These are phyloP conservation scores for Synergus laeviventris DNA, from an alignment of 2,888 invertebrate species.

Conservation along the genomic window DNA sequence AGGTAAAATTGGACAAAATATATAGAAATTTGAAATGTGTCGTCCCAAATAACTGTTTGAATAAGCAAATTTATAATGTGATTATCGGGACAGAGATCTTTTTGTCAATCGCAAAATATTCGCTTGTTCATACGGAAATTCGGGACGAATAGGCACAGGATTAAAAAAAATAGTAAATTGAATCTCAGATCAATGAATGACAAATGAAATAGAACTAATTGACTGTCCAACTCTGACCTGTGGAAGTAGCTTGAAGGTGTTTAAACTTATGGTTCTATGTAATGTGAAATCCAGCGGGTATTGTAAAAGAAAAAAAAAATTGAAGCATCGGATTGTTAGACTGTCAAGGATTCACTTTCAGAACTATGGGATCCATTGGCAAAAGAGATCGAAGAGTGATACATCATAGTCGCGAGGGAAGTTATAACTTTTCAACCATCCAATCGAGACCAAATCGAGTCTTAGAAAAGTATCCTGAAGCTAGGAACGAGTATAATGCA, in stretches of 20 bases:
- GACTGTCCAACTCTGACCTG: constrained; percentile 14
- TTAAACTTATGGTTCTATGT: neutral
- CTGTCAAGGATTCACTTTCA: constrained; percentile 71
- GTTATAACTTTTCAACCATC: constrained; percentile 68
- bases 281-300: constrained; percentile 3
- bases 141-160: no score
- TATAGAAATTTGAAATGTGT: neutral
- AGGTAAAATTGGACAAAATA: neutral
- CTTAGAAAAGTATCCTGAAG: constrained; percentile 67
- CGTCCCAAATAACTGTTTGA: no score
- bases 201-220: neutral
- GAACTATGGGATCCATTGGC: constrained; percentile 72
- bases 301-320: constrained; percentile 31
- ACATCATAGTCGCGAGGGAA: constrained; percentile 70
- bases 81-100: no score
- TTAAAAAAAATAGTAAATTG: neutral
- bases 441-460: constrained; percentile 60
- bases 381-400: constrained; percentile 71
- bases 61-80: no score
- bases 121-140: no score
- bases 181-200: neutral
- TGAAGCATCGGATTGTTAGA: constrained; percentile 54
- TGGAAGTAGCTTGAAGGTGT: constrained; percentile 27
- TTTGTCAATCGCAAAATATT: no score
- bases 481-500: constrained; percentile 68